phyloP scores from a whole-genome alignment of 35 echinoderm and acorn worm species.

The Anneissia japonica region DNA sequence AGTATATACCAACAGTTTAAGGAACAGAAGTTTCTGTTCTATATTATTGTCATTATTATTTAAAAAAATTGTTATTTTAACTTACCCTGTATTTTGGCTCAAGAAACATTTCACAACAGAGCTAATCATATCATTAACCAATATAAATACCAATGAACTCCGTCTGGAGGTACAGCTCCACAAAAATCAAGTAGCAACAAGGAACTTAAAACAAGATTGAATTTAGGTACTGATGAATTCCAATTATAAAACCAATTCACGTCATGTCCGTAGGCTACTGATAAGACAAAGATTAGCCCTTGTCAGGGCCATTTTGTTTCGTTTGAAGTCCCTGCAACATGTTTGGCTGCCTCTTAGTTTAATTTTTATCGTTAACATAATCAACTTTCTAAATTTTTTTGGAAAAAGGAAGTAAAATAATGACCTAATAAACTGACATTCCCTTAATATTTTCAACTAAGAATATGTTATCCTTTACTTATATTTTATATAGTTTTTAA shows the following conservation, averaged over 20 bases:
- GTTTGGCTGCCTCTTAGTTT: not conserved
- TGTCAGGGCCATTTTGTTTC: not conserved
- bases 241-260: not conserved
- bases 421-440: no score
- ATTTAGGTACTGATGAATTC: not conserved
- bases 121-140: not conserved
- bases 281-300: not conserved
- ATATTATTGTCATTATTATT: no score
- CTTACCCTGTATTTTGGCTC: not conserved
- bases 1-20: no score
- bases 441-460: no score
- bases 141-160: not conserved
- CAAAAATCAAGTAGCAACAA: not conserved
- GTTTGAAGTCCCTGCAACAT: not conserved
- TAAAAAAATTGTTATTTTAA: not conserved
- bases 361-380: not conserved
- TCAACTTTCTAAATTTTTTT: not conserved
- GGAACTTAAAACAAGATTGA: not conserved
- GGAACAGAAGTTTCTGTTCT: no score
- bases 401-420: not conserved
- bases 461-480: no score
- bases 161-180: not conserved
- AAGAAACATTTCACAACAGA: not conserved
- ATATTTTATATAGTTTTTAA: no score
- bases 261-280: not conserved